Conservation (phyloP, 2,888 invertebrate species). For the Drepana falcataria region DNA sequence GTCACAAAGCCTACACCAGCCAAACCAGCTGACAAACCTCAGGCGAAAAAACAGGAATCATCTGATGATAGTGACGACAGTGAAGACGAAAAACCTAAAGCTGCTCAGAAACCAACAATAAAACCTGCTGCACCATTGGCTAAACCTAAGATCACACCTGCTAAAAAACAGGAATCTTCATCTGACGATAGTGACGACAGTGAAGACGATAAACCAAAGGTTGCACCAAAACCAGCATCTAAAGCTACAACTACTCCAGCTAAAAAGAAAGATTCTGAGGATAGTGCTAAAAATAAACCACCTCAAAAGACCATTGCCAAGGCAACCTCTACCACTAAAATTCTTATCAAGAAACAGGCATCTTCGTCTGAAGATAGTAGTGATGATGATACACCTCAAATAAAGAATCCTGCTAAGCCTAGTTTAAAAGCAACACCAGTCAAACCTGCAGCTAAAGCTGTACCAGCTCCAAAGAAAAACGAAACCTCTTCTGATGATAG, state of each 20-base stretch:
- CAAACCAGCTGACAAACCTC: constrained; percentile 22
- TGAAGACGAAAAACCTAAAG: constrained; percentile 44
- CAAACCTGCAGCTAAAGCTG: constrained; percentile 19
- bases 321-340: constrained; percentile 8
- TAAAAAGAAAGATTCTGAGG: neutral
- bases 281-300: constrained; percentile 7
- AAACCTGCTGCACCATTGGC: constrained; percentile 22
- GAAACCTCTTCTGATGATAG: constrained; percentile 51
- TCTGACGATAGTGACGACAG: constrained; percentile 38
- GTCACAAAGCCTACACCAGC: constrained; percentile 23
- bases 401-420: constrained; percentile 24
- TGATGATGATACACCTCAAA: constrained; percentile 41
- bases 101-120: constrained; percentile 22
- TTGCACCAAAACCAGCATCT: constrained; percentile 3
- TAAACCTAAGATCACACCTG: neutral
- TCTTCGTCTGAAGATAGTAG: constrained; percentile 55
- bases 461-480: constrained; percentile 34
- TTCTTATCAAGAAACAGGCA: constrained; percentile 17
- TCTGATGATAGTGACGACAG: constrained; percentile 49
- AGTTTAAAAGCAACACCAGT: constrained; percentile 15
- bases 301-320: constrained; percentile 8
- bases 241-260: neutral
- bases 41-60: constrained; percentile 42
- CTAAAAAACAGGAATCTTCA: constrained; percentile 34
- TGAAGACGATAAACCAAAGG: constrained; percentile 20